Percentiles rank a stretch among this genome's conserved stretches.
These are phyloP conservation scores for Suncus etruscus DNA, from an alignment of 2,113 vertebrate species.

Conservation along the genomic window DNA sequence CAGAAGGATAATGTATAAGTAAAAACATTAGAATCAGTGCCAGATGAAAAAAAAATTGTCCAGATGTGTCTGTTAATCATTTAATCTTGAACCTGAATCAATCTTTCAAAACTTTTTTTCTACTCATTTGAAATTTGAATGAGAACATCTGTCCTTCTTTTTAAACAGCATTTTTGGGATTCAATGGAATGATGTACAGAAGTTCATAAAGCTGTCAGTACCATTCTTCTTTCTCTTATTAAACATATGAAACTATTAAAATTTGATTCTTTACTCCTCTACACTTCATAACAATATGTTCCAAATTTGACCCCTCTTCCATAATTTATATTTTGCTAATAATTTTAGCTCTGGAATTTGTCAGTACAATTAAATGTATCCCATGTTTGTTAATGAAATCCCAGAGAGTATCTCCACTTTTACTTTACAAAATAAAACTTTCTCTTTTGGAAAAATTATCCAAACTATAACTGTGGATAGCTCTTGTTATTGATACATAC, in stretches of 20 bases:
- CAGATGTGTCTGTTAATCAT: background rate
- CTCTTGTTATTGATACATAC: background rate
- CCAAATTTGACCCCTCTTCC: background rate
- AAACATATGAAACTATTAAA: background rate
- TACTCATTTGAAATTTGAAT: slow-evolving; percentile 23
- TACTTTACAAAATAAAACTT: slow-evolving; percentile 1
- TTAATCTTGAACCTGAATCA: slow-evolving; percentile 12
- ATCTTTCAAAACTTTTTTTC: background rate
- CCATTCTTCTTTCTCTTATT: background rate
- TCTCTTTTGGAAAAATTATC: background rate
- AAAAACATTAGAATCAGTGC: background rate
- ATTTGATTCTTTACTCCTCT: background rate
- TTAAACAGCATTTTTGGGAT: background rate
- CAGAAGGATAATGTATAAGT: background rate
- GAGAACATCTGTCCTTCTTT: background rate
- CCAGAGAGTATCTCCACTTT: background rate
- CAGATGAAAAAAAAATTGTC: background rate
- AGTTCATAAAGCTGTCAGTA: background rate
- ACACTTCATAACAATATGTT: background rate
- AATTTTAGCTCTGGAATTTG: background rate
- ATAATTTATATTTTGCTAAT: background rate
- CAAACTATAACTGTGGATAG: background rate
- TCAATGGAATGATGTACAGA: background rate
- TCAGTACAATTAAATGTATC: background rate
- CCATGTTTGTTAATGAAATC: background rate